These are phyloP conservation scores for Gobio gobio DNA, from an alignment of 2,113 vertebrate species.

Conservation along the genomic window DNA sequence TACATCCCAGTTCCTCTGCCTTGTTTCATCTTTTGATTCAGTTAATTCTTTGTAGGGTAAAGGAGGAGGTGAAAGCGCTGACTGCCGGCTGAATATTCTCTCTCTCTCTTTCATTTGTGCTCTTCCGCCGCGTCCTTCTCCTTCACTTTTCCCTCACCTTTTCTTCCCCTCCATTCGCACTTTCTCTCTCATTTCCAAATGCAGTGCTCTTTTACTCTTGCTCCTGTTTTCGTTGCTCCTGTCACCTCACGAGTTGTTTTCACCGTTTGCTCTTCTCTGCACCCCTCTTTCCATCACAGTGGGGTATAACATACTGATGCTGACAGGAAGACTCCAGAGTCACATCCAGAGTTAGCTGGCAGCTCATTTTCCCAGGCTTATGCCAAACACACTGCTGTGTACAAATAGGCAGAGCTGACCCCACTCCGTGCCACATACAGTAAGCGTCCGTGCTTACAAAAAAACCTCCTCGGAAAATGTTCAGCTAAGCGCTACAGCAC, in stretches of 20 bases:
- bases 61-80: slow-evolving; percentile 61
- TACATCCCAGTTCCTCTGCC: slow-evolving; percentile 70
- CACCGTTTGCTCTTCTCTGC: not conserved
- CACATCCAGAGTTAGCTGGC: slow-evolving; percentile 60
- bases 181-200: slow-evolving; percentile 12
- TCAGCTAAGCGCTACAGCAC: not conserved
- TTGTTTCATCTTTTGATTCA: slow-evolving; percentile 77
- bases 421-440: slow-evolving; percentile 53
- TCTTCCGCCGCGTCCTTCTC: slow-evolving; percentile 25
- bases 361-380: slow-evolving; percentile 68
- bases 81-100: slow-evolving; percentile 54
- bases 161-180: not conserved
- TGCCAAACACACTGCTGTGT: slow-evolving; percentile 52
- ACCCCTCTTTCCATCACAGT: slow-evolving; percentile 16
- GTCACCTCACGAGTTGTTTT: slow-evolving; percentile 7
- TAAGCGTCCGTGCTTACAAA: slow-evolving; percentile 1
- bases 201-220: slow-evolving; percentile 5
- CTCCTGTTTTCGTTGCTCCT: slow-evolving; percentile 7
- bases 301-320: slow-evolving; percentile 30
- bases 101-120: slow-evolving; percentile 64
- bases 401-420: slow-evolving; percentile 52
- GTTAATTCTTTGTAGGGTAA: slow-evolving; percentile 71
- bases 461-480: not conserved
- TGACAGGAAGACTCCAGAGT: slow-evolving; percentile 62
- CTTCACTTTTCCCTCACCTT: slow-evolving; percentile 21